Evolutionary conservation across 2,888 invertebrate species (phyloP).

Genomic region (Amaurobius ferox): DNA sequence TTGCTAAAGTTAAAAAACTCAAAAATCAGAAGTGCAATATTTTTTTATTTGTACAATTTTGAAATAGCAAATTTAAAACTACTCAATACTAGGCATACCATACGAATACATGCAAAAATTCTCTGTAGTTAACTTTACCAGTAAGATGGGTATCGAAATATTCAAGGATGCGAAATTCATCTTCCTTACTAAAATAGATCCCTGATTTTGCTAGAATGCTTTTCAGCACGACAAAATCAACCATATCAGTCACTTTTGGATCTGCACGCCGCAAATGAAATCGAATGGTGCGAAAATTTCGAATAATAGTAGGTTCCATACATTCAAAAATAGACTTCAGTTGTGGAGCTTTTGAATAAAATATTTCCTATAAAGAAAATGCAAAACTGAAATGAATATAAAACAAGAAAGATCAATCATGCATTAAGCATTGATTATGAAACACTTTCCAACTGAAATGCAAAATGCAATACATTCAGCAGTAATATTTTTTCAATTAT

Average conservation of each 20-base stretch:
- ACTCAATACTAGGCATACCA: slow-evolving; percentile 68
- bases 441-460: too few species aligned
- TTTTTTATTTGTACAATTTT: too few species aligned
- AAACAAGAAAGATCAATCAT: too few species aligned
- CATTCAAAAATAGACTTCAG: slow-evolving; percentile 23
- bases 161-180: slow-evolving; percentile 51
- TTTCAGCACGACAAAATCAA: slow-evolving; percentile 31
- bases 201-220: slow-evolving; percentile 32
- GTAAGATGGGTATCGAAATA: slow-evolving; percentile 48
- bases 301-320: slow-evolving; percentile 41
- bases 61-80: too few species aligned
- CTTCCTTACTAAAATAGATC: slow-evolving; percentile 31
- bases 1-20: too few species aligned
- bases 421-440: too few species aligned
- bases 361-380: slow-evolving; percentile 37
- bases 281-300: slow-evolving; percentile 50
- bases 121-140: slow-evolving; percentile 56
- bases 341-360: slow-evolving; percentile 44
- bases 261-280: slow-evolving; percentile 43
- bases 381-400: too few species aligned
- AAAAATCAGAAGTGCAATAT: too few species aligned
- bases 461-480: too few species aligned
- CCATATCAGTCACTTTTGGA: slow-evolving; percentile 31
- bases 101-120: slow-evolving; percentile 55
- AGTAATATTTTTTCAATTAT: too few species aligned